Percentiles rank a stretch among this genome's conserved stretches.
Evolutionary conservation across 2,797 vertebrate species (phyloP).

Genomic region (Mus minutoides): DNA sequence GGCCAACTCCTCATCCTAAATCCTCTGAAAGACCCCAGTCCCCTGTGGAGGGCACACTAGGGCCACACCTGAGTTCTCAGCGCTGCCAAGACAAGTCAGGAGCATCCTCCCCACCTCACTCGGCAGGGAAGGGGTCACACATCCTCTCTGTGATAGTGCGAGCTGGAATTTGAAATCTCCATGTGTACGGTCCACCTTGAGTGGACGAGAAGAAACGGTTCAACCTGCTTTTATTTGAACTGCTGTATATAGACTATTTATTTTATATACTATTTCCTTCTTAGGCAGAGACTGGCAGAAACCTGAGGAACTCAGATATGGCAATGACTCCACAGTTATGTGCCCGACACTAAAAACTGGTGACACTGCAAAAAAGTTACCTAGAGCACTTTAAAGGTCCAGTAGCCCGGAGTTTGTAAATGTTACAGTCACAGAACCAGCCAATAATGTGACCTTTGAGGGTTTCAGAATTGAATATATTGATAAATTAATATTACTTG

Average conservation of each 20-base stretch:
- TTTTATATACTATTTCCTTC: conserved; percentile 30
- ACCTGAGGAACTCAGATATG: conserved; percentile 39
- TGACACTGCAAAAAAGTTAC: neutral
- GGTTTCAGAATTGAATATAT: conserved; percentile 36
- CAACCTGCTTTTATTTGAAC: neutral
- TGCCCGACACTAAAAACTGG: neutral
- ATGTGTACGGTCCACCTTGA: neutral
- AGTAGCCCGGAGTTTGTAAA: neutral
- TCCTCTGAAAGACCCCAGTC: neutral
- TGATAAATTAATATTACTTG: conserved; percentile 36
- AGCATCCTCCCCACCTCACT: neutral
- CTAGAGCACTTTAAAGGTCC: neutral
- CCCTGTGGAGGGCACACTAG: neutral
- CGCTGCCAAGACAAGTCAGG: neutral
- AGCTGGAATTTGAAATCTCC: conserved; percentile 28
- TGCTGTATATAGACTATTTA: neutral
- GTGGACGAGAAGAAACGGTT: neutral
- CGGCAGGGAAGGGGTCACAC: neutral
- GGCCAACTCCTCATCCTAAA: neutral
- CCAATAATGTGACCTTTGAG: conserved; percentile 19
- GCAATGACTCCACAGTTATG: conserved; percentile 26
- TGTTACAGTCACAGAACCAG: neutral
- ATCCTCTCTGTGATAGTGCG: conserved; percentile 27
- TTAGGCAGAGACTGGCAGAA: neutral
- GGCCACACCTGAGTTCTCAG: neutral